Evolutionary conservation across 1,140 invertebrate species (phyloP), one percentile per base, ranked within the genome.

Genomic region (Pararge aegeria): DNA sequence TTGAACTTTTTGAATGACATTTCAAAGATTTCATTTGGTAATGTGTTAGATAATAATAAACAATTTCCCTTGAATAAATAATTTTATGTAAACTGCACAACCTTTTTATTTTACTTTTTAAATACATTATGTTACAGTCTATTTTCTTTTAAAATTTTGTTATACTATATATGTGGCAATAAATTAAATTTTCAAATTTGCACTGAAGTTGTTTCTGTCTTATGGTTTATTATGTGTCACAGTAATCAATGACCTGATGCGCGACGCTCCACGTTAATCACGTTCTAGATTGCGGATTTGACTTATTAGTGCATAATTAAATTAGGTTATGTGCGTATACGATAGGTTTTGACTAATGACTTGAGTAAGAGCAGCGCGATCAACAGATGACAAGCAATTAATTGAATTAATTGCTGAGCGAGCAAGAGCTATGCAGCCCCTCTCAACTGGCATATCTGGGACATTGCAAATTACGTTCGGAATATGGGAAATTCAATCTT

Each of bases 311-410:
- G 64, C 61, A 72, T 83, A 80, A 80, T 83, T 79, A 80, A 79
- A 80, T 77, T 70, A 74, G 61, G 52, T 71, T 69, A 70, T 68
- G 59, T 66, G 62, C 60, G 53, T 56, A 27, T 56, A 56, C 49
- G 60, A 53, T 55, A 62, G 60, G 70, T 82, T 80, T 82, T 84
- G 78, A 83, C 75, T 83, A 85, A 83, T 83, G 80, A 75, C 80
- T 71, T 70, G 73, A 77, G 68, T 74, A 66, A 79, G 68, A 64
- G 65, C 66, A 75, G 68, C 61, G 71, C 72, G 75, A 80, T 85
- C 78, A 80, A 81, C 82, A 81, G 80, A 80, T 85, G 80, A 83
- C 82, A 83, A 75, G 76, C 82, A 80, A 84, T 84, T 85, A 83
- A 77, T 83, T 76, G 59, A 78, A 81, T 85, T 85, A 85, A 85